These are phyloP conservation scores for Hemibagrus guttatus DNA, from an alignment of 2,797 vertebrate genomes.

Conservation along the genomic window DNA sequence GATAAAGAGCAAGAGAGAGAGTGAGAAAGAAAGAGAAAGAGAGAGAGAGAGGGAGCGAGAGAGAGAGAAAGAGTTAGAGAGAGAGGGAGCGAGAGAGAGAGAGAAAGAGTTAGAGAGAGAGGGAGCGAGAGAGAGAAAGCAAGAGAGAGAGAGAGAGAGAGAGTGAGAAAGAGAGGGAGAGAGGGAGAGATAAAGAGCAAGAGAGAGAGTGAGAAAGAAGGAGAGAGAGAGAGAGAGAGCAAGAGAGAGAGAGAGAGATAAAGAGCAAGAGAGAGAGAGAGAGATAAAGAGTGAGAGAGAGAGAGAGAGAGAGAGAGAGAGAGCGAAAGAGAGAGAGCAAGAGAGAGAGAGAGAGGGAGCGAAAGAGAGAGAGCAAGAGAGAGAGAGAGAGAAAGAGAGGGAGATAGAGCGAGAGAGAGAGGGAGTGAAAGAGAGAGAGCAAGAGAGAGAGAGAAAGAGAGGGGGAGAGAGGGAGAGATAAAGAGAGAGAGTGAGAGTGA, in stretches of 20 bases:
- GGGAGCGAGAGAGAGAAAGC: background rate
- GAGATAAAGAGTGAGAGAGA: background rate
- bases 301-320: background rate
- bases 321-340: too few relatives aligned
- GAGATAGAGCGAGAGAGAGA: slow-evolving; percentile 1
- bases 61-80: too few relatives aligned
- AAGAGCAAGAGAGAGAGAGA: background rate
- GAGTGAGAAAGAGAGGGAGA: too few relatives aligned
- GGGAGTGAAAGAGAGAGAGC: background rate
- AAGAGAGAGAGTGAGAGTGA: background rate
- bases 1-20: background rate
- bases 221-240: background rate
- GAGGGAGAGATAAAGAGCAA: background rate
- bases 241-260: too few relatives aligned
- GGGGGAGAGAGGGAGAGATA: background rate
- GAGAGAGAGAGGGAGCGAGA: background rate
- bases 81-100: background rate
- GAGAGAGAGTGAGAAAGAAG: background rate
- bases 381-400: background rate
- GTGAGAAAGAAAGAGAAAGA: background rate
- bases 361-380: background rate
- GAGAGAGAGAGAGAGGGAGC: background rate
- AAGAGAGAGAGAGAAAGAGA: background rate
- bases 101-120: background rate
- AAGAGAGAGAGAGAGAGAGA: background rate